Base-by-base conservation (phyloP, 2,113 vertebrate genomes). In the Empidonax alnorum region DNA sequence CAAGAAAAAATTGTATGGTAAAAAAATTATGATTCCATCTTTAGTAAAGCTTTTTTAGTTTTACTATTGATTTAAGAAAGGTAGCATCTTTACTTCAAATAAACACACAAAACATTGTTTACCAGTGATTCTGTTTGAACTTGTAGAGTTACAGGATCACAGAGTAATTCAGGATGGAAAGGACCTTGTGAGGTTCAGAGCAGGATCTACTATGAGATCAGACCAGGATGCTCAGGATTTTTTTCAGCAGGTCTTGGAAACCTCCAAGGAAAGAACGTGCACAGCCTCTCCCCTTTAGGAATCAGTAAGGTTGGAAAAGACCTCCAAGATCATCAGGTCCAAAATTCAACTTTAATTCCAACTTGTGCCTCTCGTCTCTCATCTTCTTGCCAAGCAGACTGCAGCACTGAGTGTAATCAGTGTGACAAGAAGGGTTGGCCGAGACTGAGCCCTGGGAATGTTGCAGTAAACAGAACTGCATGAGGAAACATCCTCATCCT, bases 401-500 rank as follows among this genome's bases (percentile, higher is more conserved):
- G 22, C n/a, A 42, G 18, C 12, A 41, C 25, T 20, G 42, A 39
- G 28, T 42, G 28, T 47, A 67, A 59, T 7, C n/a, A 18, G 10
- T 21, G 22, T 59, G 41, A 52, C 35, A 23, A 39, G 68, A 31
- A 84, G 16, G 27, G 15, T 27, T 0, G 1, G 7, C 22, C 19
- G n/a, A 22, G 31, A 46, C 15, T 41, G 28, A 68, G 39, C 10
- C 15, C 42, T 19, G 24, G 59, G 31, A 44, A 23, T 14, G 37
- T 0, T 0, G 24, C 25, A 50, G 17, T 46, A 56, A 76, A 87
- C 30, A 10, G 49, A n/a, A 74, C 4, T 7, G 10, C 0, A 0
- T 0, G 6, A 69, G 33, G 49, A 56, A 69, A 59, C 67, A 35
- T 21, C 10, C 17, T 15, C 50, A 21, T 44, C n/a, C 50, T 22